Evolutionary conservation across 1,140 invertebrate genomes (phyloP), one percentile per base, ranked within the genome.

Genomic region (Pogonus chalceus): DNA sequence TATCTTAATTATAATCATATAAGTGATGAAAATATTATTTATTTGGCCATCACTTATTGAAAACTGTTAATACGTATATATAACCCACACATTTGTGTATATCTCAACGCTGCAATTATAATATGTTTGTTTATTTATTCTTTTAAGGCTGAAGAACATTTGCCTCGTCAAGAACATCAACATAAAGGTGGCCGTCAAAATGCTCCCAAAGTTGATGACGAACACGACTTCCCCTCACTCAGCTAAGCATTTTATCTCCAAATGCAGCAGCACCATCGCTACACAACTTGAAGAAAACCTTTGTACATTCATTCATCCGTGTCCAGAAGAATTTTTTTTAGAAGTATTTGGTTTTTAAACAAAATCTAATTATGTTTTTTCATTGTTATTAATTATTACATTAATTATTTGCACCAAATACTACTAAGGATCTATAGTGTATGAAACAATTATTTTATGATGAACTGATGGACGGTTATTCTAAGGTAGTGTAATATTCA

Each of bases 161-260:
- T 20, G 23, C 1, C 9, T 16, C 23, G 35, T 7, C 20, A 46
- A 23, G 22, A 35, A 35, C 39, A 43, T n/a, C 51, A 56, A 43
- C 58, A 60, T 37, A 55, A 16, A 23, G 20, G 10, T 63, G 66
- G 56, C 56, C 61, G 57, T 62, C 53, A 72, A 59, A 74, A 82
- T 57, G 91, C 91, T 65, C 93, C 93, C 20, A 93, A 92, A 71
- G 90, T 96, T 49, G 90, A 95, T 69, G 92, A 96, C 74, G 92
- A 92, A 76, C 85, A 88, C 67, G 92, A 94, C 75, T 96, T 96
- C 74, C 93, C 93, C 58, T 91, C 89, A 63, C 77, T 94, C 67
- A 85, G 87, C 69, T 90, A 85, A 79, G 70, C 63, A 35, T 12
- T 18, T 43, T 43, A 16, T 43, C 37, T 18, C 26, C 14, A 43